phyloP scores from a whole-genome alignment of 2,888 invertebrate genomes.

The Chesias legatella region DNA sequence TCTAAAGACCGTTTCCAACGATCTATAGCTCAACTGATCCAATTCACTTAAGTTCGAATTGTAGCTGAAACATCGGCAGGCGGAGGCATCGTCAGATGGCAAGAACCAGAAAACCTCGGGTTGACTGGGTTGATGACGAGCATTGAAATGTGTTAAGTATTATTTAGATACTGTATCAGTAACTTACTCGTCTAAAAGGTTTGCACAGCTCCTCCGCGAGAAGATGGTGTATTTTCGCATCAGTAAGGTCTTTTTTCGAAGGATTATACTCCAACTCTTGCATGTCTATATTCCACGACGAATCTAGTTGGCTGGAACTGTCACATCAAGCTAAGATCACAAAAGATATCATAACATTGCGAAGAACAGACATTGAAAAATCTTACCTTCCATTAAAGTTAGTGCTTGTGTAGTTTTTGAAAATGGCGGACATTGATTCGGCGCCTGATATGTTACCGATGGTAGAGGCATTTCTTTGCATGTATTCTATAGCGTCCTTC shows the following conservation, averaged over 20 bases:
- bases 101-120: no score
- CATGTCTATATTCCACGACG: constrained; percentile 95
- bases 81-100: no score
- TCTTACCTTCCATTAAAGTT: constrained; percentile 91
- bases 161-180: constrained; percentile 22
- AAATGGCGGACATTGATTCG: constrained; percentile 94
- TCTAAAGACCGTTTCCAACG: no score
- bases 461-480: constrained; percentile 92
- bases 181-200: constrained; percentile 90
- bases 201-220: constrained; percentile 93
- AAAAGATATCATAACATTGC: constrained; percentile 9
- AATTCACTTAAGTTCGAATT: no score
- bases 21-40: no score
- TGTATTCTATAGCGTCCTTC: constrained; percentile 96
- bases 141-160: no score
- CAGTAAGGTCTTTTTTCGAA: constrained; percentile 94
- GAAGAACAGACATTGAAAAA: constrained; percentile 7
- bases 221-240: constrained; percentile 96
- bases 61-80: no score
- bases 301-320: constrained; percentile 91
- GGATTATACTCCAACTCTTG: constrained; percentile 96
- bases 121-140: no score
- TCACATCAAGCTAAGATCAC: constrained; percentile 19
- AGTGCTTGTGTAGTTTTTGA: constrained; percentile 91
- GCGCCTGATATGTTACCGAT: constrained; percentile 93